Conservation (phyloP, 1,140 invertebrate species). For the Mesaphorura yosii region DNA sequence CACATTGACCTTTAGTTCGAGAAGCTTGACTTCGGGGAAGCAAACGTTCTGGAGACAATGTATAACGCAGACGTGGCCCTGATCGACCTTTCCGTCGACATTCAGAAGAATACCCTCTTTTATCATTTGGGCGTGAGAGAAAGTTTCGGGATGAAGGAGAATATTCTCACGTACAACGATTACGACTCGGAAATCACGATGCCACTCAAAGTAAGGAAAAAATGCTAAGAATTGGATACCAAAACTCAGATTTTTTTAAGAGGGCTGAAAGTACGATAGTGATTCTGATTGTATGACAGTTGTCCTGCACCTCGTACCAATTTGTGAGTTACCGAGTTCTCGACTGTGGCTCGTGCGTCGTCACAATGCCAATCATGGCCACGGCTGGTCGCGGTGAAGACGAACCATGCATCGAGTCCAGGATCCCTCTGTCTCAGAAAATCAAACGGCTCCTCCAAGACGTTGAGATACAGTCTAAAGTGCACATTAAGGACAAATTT, state of each 20-base stretch:
- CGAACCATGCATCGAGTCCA: conserved; percentile 48
- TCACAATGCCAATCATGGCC: conserved; percentile 60
- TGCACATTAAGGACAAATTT: conserved; percentile 97
- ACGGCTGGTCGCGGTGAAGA: conserved; percentile 48
- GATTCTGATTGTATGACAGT: conserved; percentile 42
- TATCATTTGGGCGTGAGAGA: conserved; percentile 96
- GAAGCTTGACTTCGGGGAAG: conserved; percentile 73
- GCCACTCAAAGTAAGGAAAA: conserved; percentile 57
- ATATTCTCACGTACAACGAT: conserved; percentile 89
- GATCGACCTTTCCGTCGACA: conserved; percentile 81
- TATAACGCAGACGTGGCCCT: conserved; percentile 97
- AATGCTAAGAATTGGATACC: background rate
- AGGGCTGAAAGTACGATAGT: background rate
- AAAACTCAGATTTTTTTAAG: conserved; percentile 1
- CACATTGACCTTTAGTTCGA: conserved; percentile 62
- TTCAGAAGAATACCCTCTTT: conserved; percentile 77
- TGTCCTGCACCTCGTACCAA: conserved; percentile 73
- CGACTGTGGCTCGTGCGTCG: conserved; percentile 56
- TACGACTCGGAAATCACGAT: conserved; percentile 71
- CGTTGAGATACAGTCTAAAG: conserved; percentile 86
- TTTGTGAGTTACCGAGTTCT: conserved; percentile 76
- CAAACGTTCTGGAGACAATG: conserved; percentile 69
- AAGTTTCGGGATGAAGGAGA: conserved; percentile 97
- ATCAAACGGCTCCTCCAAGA: conserved; percentile 77
- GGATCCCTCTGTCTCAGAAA: conserved; percentile 54